Evolutionary conservation across 2,113 vertebrate species (phyloP), one percentile per base, ranked within the genome.

Genomic region (Fregetta grallaria): DNA sequence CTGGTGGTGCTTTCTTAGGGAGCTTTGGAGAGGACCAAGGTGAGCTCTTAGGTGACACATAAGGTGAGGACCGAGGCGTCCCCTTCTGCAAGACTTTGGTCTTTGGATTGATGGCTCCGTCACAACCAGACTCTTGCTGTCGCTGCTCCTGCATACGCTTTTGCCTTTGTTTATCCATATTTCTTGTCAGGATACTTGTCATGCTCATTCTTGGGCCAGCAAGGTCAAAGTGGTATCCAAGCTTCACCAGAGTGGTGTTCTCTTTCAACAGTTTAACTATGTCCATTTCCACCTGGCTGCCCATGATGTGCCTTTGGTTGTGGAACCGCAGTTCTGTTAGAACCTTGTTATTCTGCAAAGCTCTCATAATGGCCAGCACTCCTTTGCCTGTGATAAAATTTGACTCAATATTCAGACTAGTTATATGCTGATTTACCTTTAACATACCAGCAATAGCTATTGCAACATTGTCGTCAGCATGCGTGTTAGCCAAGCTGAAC

Each of bases 201-300:
- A 99, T 99, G 97, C 99, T 99, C 99, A 99, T 99, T 68, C 99
- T 98, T 91, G 99, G 99, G 45, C 99, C 99, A 29, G 99, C 98
- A 20, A 99, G 99, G 95, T 99, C 99, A 86, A 99, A 99, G 88
- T 99, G 99, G 97, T 99, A 99, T 6, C 99, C 99, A 87, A 99
- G 97, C 87, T 99, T 99, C 88, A 99, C 98, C 96, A 99, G 92
- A 18, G 99, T 99, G 62, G 97, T 97, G 96, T 99, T 99, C 63
- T 99, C 99, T 94, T 98, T 98, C 87, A 99, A 95, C 49, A 99
- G 96, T 97, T 99, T 99, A 83, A 98, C 99, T 92, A 99, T 99
- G 97, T 99, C 99, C 99, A 99, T 99, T 98, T 99, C 99, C 15
- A 99, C 99, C 97, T 99, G 99, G 92, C 98, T 99, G 86, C 99